These are phyloP conservation scores for Corythornis cristatus DNA, from an alignment of 2,113 vertebrate species.

Conservation along the genomic window DNA sequence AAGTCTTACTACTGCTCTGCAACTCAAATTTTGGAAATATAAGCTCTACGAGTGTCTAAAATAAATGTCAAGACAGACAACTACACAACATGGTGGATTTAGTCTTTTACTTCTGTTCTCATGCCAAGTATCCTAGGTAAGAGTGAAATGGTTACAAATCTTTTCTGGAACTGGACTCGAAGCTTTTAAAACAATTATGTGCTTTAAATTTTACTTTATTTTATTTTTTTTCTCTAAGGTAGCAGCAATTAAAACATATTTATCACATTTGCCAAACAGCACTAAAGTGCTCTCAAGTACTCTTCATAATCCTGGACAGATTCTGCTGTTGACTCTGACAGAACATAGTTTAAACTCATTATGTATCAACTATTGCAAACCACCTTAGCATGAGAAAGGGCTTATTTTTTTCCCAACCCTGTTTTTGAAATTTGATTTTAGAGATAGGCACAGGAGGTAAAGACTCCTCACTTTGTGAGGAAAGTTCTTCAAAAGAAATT, in stretches of 20 bases:
- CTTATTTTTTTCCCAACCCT: not conserved
- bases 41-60: not conserved
- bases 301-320: not conserved
- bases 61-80: not conserved
- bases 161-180: not conserved
- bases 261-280: not conserved
- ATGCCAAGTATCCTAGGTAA: not conserved
- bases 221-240: not conserved
- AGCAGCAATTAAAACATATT: not conserved
- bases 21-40: not conserved
- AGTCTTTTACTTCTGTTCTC: not conserved
- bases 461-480: not conserved
- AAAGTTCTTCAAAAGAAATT: not conserved
- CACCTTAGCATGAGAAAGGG: not conserved
- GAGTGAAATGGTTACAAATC: not conserved
- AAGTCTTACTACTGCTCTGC: not conserved
- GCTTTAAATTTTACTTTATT: not conserved
- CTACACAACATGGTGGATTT: not conserved
- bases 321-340: not conserved
- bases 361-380: not conserved
- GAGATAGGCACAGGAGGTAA: not conserved
- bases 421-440: not conserved
- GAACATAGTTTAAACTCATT: not conserved
- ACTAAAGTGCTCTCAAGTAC: not conserved
- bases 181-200: slow-evolving; percentile 5